A percentile compares a stretch with the other conserved stretches of the same genome.
These are phyloP conservation scores for Plodia interpunctella DNA, from an alignment of 1,140 invertebrate genomes.

Conservation along the genomic window DNA sequence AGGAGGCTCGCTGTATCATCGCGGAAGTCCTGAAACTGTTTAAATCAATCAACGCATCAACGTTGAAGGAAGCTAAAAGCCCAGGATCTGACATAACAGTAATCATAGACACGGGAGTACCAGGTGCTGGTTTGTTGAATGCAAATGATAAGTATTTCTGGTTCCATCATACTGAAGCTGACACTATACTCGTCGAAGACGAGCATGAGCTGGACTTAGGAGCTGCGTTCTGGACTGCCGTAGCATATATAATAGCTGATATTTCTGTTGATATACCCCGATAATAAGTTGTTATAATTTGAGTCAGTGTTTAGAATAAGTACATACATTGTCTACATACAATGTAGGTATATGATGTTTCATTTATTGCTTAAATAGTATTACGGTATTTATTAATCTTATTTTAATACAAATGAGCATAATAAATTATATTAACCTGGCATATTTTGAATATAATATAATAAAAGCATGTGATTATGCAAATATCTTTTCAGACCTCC, in stretches of 20 bases:
- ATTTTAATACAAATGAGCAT: no score
- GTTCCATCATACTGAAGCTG: conserved; percentile 87
- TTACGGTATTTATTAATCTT: no score
- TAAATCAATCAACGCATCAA: conserved; percentile 59
- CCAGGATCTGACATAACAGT: conserved; percentile 81
- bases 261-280: conserved; percentile 74
- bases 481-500: no score
- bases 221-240: conserved; percentile 84
- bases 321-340: no score
- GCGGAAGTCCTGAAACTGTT: conserved; percentile 79
- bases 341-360: no score
- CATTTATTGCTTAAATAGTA: no score
- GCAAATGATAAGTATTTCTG: conserved; percentile 85
- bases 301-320: not conserved
- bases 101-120: conserved; percentile 81
- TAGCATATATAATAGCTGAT: conserved; percentile 84
- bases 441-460: no score
- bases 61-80: conserved; percentile 36
- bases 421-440: no score
- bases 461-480: no score
- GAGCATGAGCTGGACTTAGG: conserved; percentile 79
- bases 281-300: not conserved
- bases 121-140: conserved; percentile 81
- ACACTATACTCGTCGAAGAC: conserved; percentile 85
- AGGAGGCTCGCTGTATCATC: conserved; percentile 81